A percentile compares a stretch with the other conserved stretches of the same genome.
These are phyloP conservation scores for Ectemnius continuus DNA, from an alignment of 2,888 invertebrate species.

Conservation along the genomic window DNA sequence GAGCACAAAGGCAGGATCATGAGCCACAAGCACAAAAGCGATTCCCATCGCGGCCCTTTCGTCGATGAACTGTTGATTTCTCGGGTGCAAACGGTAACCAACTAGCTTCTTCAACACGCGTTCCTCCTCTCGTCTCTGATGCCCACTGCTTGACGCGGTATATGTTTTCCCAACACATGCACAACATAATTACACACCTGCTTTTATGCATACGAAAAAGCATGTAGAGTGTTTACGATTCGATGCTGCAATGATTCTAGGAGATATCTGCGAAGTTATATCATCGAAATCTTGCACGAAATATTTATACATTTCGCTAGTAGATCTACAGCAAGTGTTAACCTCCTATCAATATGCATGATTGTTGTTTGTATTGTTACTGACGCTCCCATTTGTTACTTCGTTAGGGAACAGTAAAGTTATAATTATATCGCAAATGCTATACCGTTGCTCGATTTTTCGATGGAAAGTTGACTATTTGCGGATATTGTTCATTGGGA, in stretches of 20 bases:
- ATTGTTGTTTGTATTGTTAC: neutral
- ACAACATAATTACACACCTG: neutral
- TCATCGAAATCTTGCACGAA: neutral
- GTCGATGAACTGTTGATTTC: constrained; percentile 78
- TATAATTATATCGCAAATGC: neutral
- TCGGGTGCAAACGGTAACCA: constrained; percentile 79
- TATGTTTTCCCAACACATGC: neutral
- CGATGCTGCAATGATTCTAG: neutral
- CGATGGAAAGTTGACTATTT: too few relatives aligned
- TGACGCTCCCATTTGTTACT: neutral
- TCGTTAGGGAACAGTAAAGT: neutral
- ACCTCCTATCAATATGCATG: neutral
- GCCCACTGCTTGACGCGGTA: neutral
- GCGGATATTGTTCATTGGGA: too few relatives aligned
- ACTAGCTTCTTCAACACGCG: neutral
- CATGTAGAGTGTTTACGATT: neutral
- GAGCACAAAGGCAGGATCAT: constrained; percentile 60
- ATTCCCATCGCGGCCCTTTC: constrained; percentile 47
- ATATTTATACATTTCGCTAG: neutral
- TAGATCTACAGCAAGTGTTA: neutral
- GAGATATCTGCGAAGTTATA: neutral
- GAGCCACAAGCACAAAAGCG: constrained; percentile 55
- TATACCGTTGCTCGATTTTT: too few relatives aligned
- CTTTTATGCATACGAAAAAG: neutral
- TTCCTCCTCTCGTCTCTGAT: constrained; percentile 5